Conservation (phyloP, 1,140 invertebrate genomes). For the Lamellibrachia luymesi region DNA sequence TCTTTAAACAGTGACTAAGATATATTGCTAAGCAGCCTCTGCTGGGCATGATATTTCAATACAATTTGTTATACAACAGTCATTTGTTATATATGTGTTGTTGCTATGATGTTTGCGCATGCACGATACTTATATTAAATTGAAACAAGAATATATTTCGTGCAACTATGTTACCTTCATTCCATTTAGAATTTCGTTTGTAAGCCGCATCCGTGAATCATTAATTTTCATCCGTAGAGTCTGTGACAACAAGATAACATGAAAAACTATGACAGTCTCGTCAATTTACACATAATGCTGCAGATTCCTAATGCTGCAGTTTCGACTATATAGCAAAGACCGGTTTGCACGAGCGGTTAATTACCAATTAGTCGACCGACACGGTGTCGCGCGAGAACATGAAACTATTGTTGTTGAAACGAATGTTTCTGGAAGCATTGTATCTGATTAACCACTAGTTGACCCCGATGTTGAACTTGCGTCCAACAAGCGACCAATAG, state of each 20-base stretch:
- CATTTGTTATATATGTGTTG: too few species aligned
- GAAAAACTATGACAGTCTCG: background rate
- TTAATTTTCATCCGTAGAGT: conserved; percentile 57
- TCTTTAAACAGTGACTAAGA: background rate
- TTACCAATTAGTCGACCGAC: too few species aligned
- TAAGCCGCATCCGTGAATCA: conserved; percentile 59
- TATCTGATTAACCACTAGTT: too few species aligned
- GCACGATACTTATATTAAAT: background rate
- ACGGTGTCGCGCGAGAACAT: too few species aligned
- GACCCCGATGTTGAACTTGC: too few species aligned
- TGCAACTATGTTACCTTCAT: conserved; percentile 40
- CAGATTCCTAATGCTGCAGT: background rate
- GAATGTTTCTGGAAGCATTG: too few species aligned
- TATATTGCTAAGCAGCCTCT: too few species aligned
- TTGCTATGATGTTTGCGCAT: background rate
- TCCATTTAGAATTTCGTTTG: conserved; percentile 52
- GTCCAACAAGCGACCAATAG: too few species aligned
- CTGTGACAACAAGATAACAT: background rate
- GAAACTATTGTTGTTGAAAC: too few species aligned
- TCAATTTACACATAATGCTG: background rate
- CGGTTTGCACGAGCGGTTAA: too few species aligned
- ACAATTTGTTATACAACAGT: too few species aligned
- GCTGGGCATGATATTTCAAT: too few species aligned
- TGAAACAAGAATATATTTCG: background rate
- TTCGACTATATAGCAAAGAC: background rate